phyloP scores from a whole-genome alignment of 2,888 invertebrate genomes.

The Zonitis immaculata region DNA sequence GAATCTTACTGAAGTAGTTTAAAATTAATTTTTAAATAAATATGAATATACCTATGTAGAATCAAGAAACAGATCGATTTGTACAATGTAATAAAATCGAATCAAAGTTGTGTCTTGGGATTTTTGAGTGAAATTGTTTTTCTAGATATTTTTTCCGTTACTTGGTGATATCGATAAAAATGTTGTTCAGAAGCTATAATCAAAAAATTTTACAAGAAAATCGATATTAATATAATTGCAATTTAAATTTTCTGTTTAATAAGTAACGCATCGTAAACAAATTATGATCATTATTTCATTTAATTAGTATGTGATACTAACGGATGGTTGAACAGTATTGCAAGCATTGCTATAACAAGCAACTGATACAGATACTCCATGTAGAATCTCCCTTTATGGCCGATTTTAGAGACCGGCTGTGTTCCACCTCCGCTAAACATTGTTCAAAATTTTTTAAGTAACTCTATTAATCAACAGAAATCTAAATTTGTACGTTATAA shows the following conservation, averaged over 20 bases:
- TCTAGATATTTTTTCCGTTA: neutral
- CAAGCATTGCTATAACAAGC: slow-evolving; percentile 20
- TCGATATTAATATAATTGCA: slow-evolving; percentile 7
- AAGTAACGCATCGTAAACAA: slow-evolving; percentile 21
- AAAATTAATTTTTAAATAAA: neutral
- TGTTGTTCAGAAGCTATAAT: neutral
- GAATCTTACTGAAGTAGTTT: neutral
- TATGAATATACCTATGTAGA: neutral
- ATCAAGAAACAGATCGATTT: neutral
- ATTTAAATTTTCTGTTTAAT: slow-evolving; percentile 16
- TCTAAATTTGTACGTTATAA: slow-evolving; percentile 16
- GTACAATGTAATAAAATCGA: neutral
- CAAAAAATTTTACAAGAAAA: neutral
- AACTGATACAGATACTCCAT: slow-evolving; percentile 20
- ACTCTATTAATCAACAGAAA: slow-evolving; percentile 19
- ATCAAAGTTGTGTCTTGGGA: neutral
- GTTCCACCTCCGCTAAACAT: slow-evolving; percentile 21
- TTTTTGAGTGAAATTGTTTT: neutral
- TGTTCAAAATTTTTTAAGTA: slow-evolving; percentile 17
- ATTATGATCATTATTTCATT: slow-evolving; percentile 19
- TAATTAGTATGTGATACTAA: slow-evolving; percentile 19
- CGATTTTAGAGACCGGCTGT: slow-evolving; percentile 20
- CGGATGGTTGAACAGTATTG: slow-evolving; percentile 13
- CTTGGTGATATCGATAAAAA: neutral
- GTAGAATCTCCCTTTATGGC: slow-evolving; percentile 20